These are phyloP conservation scores for Pocillopora verrucosa DNA, from an alignment of 64 coral and sea anemone species.

Conservation along the genomic window DNA sequence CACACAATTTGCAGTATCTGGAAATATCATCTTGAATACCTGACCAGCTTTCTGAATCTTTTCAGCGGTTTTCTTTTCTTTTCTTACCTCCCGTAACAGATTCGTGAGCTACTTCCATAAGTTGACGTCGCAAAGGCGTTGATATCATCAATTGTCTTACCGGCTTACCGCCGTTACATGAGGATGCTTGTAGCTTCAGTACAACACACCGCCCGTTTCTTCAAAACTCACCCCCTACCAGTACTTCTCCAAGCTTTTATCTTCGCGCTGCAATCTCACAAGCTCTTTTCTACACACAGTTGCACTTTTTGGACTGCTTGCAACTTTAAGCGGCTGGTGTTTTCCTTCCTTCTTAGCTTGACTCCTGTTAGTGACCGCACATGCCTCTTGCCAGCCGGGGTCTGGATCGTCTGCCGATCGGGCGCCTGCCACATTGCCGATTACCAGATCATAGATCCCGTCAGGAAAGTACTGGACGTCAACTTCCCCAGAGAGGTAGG, in stretches of 20 bases:
- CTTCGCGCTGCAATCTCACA: slow-evolving; percentile 2
- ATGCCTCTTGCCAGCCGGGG: slow-evolving; percentile 15
- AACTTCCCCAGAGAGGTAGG: neutral
- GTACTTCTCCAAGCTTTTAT: slow-evolving; percentile 13
- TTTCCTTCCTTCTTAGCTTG: neutral
- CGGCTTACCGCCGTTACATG: slow-evolving; percentile 20
- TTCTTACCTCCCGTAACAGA: slow-evolving; percentile 44
- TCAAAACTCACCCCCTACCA: slow-evolving; percentile 6
- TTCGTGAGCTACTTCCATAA: slow-evolving; percentile 43
- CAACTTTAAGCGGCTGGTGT: neutral
- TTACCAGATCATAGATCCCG: slow-evolving; percentile 28
- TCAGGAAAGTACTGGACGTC: slow-evolving; percentile 55
- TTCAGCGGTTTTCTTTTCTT: slow-evolving; percentile 7
- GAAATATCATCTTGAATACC: too few species aligned
- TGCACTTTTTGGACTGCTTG: neutral
- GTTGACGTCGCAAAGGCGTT: neutral
- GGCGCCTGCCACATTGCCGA: slow-evolving; percentile 39
- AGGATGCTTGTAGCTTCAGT: slow-evolving; percentile 2
- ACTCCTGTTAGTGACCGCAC: neutral
- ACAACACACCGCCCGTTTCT: slow-evolving; percentile 4
- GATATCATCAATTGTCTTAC: slow-evolving; percentile 43
- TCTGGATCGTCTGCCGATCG: slow-evolving; percentile 38
- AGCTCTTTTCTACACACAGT: neutral
- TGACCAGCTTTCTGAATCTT: too few species aligned
- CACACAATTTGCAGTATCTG: too few species aligned